These are phyloP conservation scores for Eumacrocentrus americanus DNA, from an alignment of 2,888 invertebrate genomes.

Conservation along the genomic window DNA sequence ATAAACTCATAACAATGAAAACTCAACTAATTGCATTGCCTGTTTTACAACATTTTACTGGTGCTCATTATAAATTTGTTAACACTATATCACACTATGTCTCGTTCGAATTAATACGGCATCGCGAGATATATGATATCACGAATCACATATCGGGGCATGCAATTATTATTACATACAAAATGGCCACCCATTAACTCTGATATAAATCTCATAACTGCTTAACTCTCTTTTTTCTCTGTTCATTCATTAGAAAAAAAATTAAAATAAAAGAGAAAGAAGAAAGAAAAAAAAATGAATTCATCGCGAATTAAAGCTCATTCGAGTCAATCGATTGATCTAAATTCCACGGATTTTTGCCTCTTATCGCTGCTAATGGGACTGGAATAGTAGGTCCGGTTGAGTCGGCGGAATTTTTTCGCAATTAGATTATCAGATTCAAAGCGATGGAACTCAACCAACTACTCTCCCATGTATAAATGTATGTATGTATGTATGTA, in stretches of 20 bases:
- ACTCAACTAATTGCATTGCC: background rate
- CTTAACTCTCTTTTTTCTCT: no score
- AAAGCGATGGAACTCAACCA: background rate
- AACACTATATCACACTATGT: background rate
- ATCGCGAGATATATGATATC: no score
- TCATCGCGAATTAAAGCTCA: background rate
- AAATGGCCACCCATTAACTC: background rate
- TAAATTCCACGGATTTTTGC: conserved; percentile 5
- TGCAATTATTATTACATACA: background rate
- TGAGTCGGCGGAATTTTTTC: background rate
- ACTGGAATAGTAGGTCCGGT: background rate
- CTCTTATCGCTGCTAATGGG: background rate
- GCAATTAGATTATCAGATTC: conserved; percentile 10
- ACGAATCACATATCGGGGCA: background rate
- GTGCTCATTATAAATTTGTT: background rate
- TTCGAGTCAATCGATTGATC: background rate
- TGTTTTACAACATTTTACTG: background rate
- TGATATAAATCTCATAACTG: no score
- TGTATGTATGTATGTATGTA: background rate
- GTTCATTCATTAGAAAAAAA: no score
- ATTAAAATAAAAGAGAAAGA: no score
- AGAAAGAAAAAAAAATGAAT: background rate
- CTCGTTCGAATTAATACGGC: no score
- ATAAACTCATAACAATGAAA: background rate
- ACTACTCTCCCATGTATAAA: background rate